A percentile compares a stretch with the other conserved stretches of the same genome.
Evolutionary conservation across 2,113 vertebrate species (phyloP).

Genomic region (Ctenomys sociabilis): DNA sequence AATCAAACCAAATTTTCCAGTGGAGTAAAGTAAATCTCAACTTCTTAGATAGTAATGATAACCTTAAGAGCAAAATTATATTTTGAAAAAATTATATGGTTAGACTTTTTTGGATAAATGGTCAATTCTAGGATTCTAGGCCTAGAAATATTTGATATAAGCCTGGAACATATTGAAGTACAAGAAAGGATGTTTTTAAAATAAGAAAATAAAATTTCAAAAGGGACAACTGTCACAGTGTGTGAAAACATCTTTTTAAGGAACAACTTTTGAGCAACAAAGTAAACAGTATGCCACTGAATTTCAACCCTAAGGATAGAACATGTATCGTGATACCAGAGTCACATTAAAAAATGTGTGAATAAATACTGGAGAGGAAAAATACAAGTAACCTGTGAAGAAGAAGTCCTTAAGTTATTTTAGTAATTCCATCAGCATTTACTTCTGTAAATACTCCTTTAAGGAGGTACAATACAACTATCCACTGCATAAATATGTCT

Average conservation of each 20-base stretch:
- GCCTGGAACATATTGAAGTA: background rate
- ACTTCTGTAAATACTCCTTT: constrained; percentile 37
- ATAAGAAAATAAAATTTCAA: background rate
- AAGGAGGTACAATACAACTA: background rate
- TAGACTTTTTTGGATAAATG: background rate
- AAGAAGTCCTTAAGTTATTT: constrained; percentile 37
- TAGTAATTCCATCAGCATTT: background rate
- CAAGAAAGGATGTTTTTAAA: background rate
- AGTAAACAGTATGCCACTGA: background rate
- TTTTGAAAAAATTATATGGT: background rate
- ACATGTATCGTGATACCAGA: constrained; percentile 14
- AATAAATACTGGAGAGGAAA: constrained; percentile 26
- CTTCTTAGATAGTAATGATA: background rate
- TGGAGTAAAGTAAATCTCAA: constrained; percentile 23
- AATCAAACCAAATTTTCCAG: background rate
- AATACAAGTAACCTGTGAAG: background rate
- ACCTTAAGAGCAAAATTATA: background rate
- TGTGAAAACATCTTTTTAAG: background rate
- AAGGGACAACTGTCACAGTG: background rate
- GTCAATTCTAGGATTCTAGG: background rate
- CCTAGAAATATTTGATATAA: constrained; percentile 5
- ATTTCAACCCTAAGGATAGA: constrained; percentile 13
- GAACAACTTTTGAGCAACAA: constrained; percentile 18
- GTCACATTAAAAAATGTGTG: constrained; percentile 14
- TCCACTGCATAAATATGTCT: background rate